A percentile compares a stretch with the other conserved stretches of the same genome.
Evolutionary conservation across 2,888 invertebrate genomes (phyloP).

Genomic region (Drosophila affinis): DNA sequence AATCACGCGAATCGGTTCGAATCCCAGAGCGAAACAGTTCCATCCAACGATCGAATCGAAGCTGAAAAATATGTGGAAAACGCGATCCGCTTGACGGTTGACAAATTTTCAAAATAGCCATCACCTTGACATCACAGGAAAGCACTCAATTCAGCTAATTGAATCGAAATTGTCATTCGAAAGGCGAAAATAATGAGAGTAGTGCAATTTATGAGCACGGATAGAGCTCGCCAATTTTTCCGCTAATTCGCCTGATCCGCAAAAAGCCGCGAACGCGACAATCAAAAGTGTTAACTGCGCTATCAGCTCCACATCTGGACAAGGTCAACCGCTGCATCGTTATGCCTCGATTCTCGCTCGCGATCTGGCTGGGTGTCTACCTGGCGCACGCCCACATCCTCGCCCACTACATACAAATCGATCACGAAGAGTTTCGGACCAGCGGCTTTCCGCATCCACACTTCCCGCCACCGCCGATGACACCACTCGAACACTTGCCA

Average conservation of each 20-base stretch:
- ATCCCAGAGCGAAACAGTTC: slow-evolving; percentile 10
- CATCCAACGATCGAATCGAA: slow-evolving; percentile 5
- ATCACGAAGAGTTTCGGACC: slow-evolving; percentile 75
- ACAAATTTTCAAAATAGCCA: slow-evolving; percentile 54
- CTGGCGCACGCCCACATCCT: slow-evolving; percentile 1
- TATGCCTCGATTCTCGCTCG: slow-evolving; percentile 30
- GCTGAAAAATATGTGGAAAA: slow-evolving; percentile 44
- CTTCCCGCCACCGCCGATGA: slow-evolving; percentile 56
- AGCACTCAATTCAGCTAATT: slow-evolving; percentile 46
- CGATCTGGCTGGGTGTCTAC: slow-evolving; percentile 21
- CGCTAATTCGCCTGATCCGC: slow-evolving; percentile 54
- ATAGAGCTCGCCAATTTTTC: slow-evolving; percentile 43
- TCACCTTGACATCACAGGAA: slow-evolving; percentile 57
- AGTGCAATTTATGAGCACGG: slow-evolving; percentile 68
- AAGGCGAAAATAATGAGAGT: slow-evolving; percentile 44
- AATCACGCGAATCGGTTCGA: slow-evolving; percentile 62
- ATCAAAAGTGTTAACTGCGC: slow-evolving; percentile 60
- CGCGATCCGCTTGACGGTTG: slow-evolving; percentile 49
- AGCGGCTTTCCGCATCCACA: slow-evolving; percentile 70
- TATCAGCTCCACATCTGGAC: slow-evolving; percentile 53
- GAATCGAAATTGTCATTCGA: slow-evolving; percentile 48
- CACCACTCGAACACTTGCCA: slow-evolving; percentile 55
- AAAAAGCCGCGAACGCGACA: slow-evolving; percentile 47
- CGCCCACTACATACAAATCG: slow-evolving; percentile 79
- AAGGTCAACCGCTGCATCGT: slow-evolving; percentile 49